A percentile compares a stretch with the other conserved stretches of the same genome.
Conservation (phyloP, 2,888 invertebrate species). For the Labia minor region DNA sequence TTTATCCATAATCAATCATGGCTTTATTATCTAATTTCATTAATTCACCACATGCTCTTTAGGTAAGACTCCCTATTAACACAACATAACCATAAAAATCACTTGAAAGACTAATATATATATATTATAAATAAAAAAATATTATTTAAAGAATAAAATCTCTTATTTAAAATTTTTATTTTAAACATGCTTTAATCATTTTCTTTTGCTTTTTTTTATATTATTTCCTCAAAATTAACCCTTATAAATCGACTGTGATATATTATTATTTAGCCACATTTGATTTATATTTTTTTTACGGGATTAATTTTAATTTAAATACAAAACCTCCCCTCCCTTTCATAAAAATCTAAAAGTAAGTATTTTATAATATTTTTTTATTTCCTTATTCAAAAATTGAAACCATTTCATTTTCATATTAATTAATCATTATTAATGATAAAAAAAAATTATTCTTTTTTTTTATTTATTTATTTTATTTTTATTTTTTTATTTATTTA, state of each 20-base stretch:
- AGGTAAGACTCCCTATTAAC: not conserved
- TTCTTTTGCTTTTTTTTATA: not conserved
- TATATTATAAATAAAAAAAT: too few species aligned
- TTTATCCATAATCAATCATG: not conserved
- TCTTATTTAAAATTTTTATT: slow-evolving; percentile 9
- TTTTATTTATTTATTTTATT: too few species aligned
- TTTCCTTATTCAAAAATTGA: too few species aligned
- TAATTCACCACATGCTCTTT: not conserved
- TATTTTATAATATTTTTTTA: too few species aligned
- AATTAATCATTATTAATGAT: too few species aligned
- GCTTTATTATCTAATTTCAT: not conserved
- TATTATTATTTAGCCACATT: not conserved
- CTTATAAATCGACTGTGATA: not conserved
- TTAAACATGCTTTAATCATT: not conserved
- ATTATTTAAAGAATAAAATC: too few species aligned
- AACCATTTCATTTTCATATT: too few species aligned
- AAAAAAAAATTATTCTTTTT: too few species aligned
- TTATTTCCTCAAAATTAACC: not conserved
- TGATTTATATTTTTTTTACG: not conserved
- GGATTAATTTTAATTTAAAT: not conserved
- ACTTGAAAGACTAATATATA: too few species aligned
- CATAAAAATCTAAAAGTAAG: not conserved
- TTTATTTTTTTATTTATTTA: too few species aligned
- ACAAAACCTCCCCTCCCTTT: not conserved
- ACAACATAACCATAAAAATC: not conserved